phyloP scores from a whole-genome alignment of 2,113 vertebrate genomes.

The Peromyscus leucopus region DNA sequence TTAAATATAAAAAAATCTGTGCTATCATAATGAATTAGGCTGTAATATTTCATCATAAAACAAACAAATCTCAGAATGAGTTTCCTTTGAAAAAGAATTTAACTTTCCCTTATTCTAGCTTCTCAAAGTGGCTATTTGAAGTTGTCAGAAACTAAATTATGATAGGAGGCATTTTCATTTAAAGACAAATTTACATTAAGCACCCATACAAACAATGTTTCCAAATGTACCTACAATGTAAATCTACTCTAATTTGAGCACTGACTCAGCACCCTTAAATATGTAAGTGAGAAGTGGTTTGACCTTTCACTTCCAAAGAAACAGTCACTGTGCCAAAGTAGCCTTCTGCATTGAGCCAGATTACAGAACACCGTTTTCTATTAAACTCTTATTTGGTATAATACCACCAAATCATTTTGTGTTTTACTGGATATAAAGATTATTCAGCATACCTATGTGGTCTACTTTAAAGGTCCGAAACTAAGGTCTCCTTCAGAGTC shows the following conservation, averaged over 20 bases:
- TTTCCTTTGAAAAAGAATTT: background rate
- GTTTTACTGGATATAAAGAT: background rate
- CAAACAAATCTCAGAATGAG: background rate
- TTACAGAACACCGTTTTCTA: background rate
- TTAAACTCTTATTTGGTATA: background rate
- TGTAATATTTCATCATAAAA: conserved; percentile 3
- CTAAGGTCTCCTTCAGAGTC: background rate
- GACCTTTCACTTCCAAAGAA: background rate
- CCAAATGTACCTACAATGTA: background rate
- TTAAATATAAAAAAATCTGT: background rate
- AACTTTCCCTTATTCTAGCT: background rate
- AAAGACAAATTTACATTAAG: background rate
- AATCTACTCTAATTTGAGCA: background rate
- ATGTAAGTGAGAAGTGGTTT: background rate
- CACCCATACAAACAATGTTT: background rate
- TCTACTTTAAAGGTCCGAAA: background rate
- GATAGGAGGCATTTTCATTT: background rate
- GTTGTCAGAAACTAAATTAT: background rate
- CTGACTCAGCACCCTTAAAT: background rate
- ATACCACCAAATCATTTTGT: conserved; percentile 23
- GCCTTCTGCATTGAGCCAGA: background rate
- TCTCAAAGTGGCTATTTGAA: background rate
- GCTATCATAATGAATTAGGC: background rate
- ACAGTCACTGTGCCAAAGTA: background rate
- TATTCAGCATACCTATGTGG: background rate